phyloP scores from a whole-genome alignment of 1,140 invertebrate species.

The Tetramorium alpestre region DNA sequence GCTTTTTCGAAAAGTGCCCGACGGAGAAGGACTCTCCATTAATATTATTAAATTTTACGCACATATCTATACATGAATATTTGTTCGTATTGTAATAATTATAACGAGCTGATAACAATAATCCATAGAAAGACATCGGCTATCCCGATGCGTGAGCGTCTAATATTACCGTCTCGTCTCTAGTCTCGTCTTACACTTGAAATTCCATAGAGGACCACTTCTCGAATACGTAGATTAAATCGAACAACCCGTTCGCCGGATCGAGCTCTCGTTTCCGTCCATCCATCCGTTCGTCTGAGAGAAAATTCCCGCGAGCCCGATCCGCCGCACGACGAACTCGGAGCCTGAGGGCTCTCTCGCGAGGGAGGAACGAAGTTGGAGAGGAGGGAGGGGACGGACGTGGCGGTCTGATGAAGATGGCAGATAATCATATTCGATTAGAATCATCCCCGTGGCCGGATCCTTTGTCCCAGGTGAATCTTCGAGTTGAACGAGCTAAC shows the following conservation, averaged over 20 bases:
- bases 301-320: conserved; percentile 54
- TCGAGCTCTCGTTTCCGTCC: conserved; percentile 12
- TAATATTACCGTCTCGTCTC: conserved; percentile 20
- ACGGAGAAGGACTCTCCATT: not conserved
- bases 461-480: conserved; percentile 78
- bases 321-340: conserved; percentile 35
- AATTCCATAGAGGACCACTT: conserved; percentile 36
- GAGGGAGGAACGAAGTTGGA: not conserved
- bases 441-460: conserved; percentile 77
- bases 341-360: conserved; percentile 17
- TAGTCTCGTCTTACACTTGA: conserved; percentile 29
- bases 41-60: conserved; percentile 31
- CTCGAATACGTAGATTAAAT: conserved; percentile 63
- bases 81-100: not conserved
- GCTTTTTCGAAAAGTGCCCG: not conserved
- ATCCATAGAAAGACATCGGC: not conserved
- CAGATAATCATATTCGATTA: conserved; percentile 83
- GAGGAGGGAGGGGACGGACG: not conserved
- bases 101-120: conserved; percentile 10
- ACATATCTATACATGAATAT: not conserved
- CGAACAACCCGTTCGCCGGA: conserved; percentile 25
- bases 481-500: conserved; percentile 13
- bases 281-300: conserved; percentile 38
- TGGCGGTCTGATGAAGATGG: conserved; percentile 76
- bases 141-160: not conserved